These are phyloP conservation scores for Caenorhabditis briggsae DNA, from an alignment of 1,140 invertebrate species.

Conservation along the genomic window DNA sequence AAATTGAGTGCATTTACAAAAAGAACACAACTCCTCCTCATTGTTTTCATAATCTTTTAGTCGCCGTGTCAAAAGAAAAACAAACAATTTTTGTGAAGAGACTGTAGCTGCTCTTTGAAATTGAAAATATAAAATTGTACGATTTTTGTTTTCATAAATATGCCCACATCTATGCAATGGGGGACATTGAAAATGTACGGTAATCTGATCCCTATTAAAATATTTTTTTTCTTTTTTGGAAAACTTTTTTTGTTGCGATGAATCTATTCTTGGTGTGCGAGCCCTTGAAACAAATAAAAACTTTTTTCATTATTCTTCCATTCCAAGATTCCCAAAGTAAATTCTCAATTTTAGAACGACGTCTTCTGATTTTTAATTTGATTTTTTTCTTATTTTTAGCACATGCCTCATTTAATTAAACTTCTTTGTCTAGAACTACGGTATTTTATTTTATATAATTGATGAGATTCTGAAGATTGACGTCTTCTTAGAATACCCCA, in stretches of 20 bases:
- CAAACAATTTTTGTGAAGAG: neutral
- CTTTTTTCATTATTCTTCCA: neutral
- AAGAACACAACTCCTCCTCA: neutral
- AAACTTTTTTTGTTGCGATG: too few species aligned
- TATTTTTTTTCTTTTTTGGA: too few species aligned
- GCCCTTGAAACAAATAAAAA: neutral
- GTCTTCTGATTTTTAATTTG: neutral
- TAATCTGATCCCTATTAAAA: too few species aligned
- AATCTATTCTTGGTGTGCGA: too few species aligned
- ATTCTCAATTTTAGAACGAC: neutral
- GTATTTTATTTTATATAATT: neutral
- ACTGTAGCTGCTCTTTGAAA: too few species aligned
- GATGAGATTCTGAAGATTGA: neutral
- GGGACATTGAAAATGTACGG: too few species aligned
- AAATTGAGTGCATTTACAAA: conserved; percentile 16
- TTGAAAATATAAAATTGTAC: too few species aligned
- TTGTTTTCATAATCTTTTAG: conserved; percentile 7
- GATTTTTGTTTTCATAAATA: too few species aligned
- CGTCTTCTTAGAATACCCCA: neutral
- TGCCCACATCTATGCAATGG: too few species aligned
- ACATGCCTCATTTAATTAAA: neutral
- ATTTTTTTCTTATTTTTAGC: neutral
- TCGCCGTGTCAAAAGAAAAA: neutral
- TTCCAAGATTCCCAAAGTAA: neutral
- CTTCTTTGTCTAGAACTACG: conserved; percentile 39